phyloP scores from a whole-genome alignment of 2,888 invertebrate species.

The Tiphia femorata region DNA sequence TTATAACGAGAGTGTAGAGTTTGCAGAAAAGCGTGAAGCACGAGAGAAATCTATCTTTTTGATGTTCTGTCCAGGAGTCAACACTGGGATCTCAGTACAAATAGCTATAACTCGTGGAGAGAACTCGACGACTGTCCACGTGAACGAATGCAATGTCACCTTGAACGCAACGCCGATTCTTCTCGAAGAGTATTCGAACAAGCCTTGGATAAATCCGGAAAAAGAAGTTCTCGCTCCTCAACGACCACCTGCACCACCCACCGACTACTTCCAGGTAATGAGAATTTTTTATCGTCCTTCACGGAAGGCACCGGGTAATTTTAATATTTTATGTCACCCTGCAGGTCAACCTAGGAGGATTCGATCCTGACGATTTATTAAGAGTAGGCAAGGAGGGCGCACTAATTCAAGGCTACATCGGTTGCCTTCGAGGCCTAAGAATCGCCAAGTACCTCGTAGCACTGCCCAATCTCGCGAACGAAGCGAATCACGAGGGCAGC shows the following conservation, averaged over 20 bases:
- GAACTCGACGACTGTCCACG: slow-evolving; percentile 82
- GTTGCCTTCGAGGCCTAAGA: slow-evolving; percentile 89
- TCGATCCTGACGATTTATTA: slow-evolving; percentile 80
- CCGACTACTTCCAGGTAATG: slow-evolving; percentile 85
- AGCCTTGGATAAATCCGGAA: slow-evolving; percentile 88
- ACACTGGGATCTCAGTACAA: slow-evolving; percentile 87
- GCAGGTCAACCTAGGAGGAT: slow-evolving; percentile 88
- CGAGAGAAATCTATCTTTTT: too few relatives aligned
- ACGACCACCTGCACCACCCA: slow-evolving; percentile 89
- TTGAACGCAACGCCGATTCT: slow-evolving; percentile 78
- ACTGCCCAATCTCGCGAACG: slow-evolving; percentile 78
- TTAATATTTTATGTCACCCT: slow-evolving; percentile 60
- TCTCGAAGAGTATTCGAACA: slow-evolving; percentile 83
- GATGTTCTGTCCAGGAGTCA: slow-evolving; percentile 71
- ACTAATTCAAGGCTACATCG: slow-evolving; percentile 81
- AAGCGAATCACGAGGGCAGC: slow-evolving; percentile 79
- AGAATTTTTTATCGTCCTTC: not conserved
- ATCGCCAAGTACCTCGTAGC: slow-evolving; percentile 86
- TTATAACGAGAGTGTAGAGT: too few relatives aligned
- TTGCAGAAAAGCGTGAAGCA: not conserved
- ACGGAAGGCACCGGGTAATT: not conserved
- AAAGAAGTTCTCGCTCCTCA: slow-evolving; percentile 89
- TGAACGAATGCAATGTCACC: slow-evolving; percentile 82
- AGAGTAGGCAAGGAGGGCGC: slow-evolving; percentile 72
- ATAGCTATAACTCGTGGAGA: slow-evolving; percentile 85